Conservation (phyloP, 2,888 invertebrate species). For the Sthenelais limicola region DNA sequence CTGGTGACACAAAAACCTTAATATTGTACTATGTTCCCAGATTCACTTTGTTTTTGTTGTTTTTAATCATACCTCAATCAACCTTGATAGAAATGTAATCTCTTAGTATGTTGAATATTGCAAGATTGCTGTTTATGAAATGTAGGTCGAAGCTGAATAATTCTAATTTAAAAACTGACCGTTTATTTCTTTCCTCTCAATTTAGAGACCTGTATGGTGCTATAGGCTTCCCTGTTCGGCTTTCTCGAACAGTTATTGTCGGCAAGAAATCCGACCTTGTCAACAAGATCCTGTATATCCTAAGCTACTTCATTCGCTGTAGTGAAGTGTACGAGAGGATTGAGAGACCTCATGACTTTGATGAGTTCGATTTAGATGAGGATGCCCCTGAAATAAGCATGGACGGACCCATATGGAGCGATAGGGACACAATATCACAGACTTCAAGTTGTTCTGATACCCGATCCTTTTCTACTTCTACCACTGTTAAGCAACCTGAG, state of each 20-base stretch:
- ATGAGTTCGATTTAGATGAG: neutral
- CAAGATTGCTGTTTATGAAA: too few species aligned
- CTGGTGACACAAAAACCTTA: too few species aligned
- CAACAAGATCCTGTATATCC: constrained; percentile 81
- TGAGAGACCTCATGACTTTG: constrained; percentile 48
- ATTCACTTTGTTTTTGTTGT: too few species aligned
- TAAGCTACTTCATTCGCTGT: constrained; percentile 91
- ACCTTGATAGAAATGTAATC: too few species aligned
- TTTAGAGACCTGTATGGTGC: constrained; percentile 85
- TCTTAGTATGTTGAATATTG: too few species aligned
- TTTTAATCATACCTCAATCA: too few species aligned
- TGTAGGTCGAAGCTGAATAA: too few species aligned
- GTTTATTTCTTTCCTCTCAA: too few species aligned
- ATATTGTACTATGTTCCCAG: too few species aligned
- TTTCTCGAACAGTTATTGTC: constrained; percentile 84
- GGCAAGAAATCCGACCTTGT: constrained; percentile 79
- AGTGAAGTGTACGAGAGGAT: constrained; percentile 77
- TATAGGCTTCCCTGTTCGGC: constrained; percentile 83
- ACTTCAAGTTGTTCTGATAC: neutral
- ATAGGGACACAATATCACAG: neutral
- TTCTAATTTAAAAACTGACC: too few species aligned
- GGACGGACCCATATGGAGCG: neutral
- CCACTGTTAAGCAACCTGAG: neutral
- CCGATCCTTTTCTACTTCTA: neutral
- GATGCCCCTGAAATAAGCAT: neutral